Base-by-base conservation (phyloP, 2,113 vertebrate species). In the Oxygymnocypris stewartii region DNA sequence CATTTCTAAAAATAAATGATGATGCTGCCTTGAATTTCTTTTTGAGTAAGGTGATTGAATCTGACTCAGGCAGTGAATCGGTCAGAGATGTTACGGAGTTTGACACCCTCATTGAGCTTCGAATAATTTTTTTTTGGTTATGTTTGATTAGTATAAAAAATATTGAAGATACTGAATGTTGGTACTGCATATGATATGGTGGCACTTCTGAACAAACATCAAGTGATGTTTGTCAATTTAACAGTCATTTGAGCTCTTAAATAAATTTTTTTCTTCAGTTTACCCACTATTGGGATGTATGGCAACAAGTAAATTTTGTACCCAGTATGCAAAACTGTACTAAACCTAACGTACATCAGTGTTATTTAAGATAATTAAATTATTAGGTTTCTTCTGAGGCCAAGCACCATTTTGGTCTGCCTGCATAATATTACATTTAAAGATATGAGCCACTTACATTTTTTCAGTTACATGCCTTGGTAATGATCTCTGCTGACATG, bases 401-500 rank as follows among this genome's bases (percentile, higher is more conserved):
- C 49, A 79, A 79, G 25, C 80, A 69, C n/a, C 37, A 51, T 31
- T 80, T 80, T 80, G 54, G 78, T 61, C 35, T 80, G 42, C 42
- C 73, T 76, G 3, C 37, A 44, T 75, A n/a, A 44, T 74, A 74
- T 42, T 74, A 78, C 25, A 54, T 89, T 78, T 88, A 89, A 88
- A 57, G 86, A 78, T 75, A 87, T n/a, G 23, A 65, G 42, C 37
- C 28, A 47, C n/a, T 74, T 74, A 59, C 4, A 18, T 75, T 44
- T 78, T 28, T 49, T 84, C 57, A 82, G 35, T 77, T 74, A 37
- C 90, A 93, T 90, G 90, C 88, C 90, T 84, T 77, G 84, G 90
- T 85, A 85, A 85, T 86, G 87, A 90, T 85, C 88, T 87, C 86
- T 83, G 85, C 88, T 91, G 89, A 86, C 89, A 10, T 87, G 79